Evolutionary conservation across 2,888 invertebrate genomes (phyloP), one percentile per base, ranked within the genome.

Genomic region (Gastracanthus pulcherrimus): DNA sequence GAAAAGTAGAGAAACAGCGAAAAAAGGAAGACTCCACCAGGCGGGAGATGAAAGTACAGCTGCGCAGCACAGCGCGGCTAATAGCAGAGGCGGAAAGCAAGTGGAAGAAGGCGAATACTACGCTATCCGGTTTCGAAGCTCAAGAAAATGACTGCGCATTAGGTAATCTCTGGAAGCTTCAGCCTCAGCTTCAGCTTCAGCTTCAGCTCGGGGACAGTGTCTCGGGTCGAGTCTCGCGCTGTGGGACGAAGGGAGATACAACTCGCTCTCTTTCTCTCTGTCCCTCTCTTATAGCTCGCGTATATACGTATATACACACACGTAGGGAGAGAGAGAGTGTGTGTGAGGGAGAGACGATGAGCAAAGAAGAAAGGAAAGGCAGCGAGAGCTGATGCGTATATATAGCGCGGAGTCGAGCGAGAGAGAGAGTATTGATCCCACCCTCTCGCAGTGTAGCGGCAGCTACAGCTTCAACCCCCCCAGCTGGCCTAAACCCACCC

Each of bases 401-500:
- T 11, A 19, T 7, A 34, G 34, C n/a, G 62, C n/a, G 26, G 29
- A 31, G 31, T 58, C 76, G 80, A 84, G 80, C 74, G 80, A 76
- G 79, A 77, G 89, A 89, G 90, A 88, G 89, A 91, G 90, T 91
- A 91, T 91, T 91, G 91, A 91, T 91, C 90, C 87, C 90, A 89
- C 89, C 89, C 90, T 90, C 87, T 85, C 86, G 45, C 41, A 71
- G 71, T 48, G 58, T n/a, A 41, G 64, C 66, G n/a, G 76, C 51
- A 87, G n/a, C n/a, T n/a, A n/a, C n/a, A n/a, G n/a, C n/a, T n/a
- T n/a, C 87, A 86, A 86, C 89, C 86, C 89, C 90, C 89, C 89
- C 87, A 87, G 89, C 90, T 90, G 88, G 90, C 88, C 91, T 89
- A 90, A 91, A 87, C 87, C 92, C 92, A 92, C 92, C 92, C n/a